Evolutionary conservation across 2,113 vertebrate species (phyloP).

Genomic region (Delphinus delphis): DNA sequence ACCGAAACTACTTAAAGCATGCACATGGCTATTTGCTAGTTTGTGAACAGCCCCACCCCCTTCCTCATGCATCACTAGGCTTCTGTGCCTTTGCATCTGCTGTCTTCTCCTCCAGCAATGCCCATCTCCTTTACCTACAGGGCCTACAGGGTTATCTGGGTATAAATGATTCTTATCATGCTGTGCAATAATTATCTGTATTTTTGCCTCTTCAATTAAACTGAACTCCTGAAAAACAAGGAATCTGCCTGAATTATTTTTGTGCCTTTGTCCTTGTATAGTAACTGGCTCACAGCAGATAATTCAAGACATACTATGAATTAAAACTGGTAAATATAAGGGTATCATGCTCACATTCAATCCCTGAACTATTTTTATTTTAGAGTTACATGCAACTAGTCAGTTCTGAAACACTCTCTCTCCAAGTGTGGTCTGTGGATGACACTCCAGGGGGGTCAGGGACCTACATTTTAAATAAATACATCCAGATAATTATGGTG

Average conservation of each 20-base stretch:
- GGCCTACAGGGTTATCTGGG: background rate
- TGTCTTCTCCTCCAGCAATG: background rate
- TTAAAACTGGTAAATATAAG: background rate
- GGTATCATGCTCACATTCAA: background rate
- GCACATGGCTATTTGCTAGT: background rate
- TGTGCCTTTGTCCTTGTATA: background rate
- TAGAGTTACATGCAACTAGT: background rate
- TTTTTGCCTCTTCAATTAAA: conserved; percentile 28
- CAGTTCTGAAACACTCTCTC: background rate
- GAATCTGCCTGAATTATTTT: background rate
- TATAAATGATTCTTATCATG: background rate
- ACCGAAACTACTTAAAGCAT: background rate
- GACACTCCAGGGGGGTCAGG: background rate
- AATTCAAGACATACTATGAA: background rate
- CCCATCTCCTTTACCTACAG: background rate
- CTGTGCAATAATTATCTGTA: background rate
- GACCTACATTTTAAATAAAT: background rate
- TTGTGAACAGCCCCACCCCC: accelerated
- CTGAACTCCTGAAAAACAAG: background rate
- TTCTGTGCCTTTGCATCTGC: background rate
- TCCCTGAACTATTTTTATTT: background rate
- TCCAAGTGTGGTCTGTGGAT: background rate
- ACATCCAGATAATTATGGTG: background rate
- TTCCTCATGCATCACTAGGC: accelerated
- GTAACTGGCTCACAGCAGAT: background rate